Evolutionary conservation across 2,113 vertebrate species (phyloP), one percentile per base, ranked within the genome.

Genomic region (Dasyprocta punctata): DNA sequence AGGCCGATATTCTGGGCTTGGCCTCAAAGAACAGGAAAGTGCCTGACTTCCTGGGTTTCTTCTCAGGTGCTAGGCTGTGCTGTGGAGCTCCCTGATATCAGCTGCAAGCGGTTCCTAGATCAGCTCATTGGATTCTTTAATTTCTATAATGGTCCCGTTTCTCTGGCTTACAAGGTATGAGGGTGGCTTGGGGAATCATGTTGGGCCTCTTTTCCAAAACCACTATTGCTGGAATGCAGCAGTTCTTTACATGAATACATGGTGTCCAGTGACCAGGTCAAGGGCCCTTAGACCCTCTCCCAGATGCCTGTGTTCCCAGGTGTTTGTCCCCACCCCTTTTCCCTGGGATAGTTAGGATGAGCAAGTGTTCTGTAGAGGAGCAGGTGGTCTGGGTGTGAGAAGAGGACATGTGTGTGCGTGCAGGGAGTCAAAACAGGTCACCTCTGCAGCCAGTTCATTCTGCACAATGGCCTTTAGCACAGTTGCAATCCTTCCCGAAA

Each of bases 131-230:
- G 99, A 84, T 98, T 99, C 84, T 99, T 99, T 94, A 98, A 98
- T 87, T 99, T 99, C 98, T 99, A 99, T 98, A 98, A 99, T 0
- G 99, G 99, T 2, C 98, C 99, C 0, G 98, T 99, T 65, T 98
- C 97, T 11, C 96, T 56, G 3, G 99, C 99, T 3, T 99, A 99
- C 96, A 28, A 86, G 99, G 99, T 99, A 98, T 30, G 12, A 84
- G 12, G 22, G 28, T 2, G 1, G n/a, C 1, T 1, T n/a, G 2
- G 17, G 38, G 47, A 11, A 28, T 7, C 38, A 13, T 13, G 16
- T 7, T 81, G 44, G 13, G n/a, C 22, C 26, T n/a, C 60, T 14
- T 26, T 7, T 49, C 71, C n/a, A 69, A 61, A 36, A 7, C 41
- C 1, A 0, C 0, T 7, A 1, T 5, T 41, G 38, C 36, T n/a